These are phyloP conservation scores for Leucophenga maculata DNA, from an alignment of 2,888 invertebrate genomes.

Conservation along the genomic window DNA sequence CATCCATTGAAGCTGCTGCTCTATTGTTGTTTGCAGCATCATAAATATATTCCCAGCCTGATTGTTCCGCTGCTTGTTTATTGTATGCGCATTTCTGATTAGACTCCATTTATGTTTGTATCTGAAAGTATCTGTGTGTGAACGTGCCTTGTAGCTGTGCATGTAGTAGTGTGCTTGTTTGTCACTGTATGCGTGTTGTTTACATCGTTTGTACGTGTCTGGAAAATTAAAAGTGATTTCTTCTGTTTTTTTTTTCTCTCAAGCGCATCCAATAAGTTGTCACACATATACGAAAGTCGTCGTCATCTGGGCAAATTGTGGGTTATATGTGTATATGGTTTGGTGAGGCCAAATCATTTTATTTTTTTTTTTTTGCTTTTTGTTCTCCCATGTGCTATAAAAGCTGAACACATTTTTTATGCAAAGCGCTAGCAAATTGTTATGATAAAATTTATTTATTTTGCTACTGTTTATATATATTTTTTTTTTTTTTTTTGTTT, in stretches of 20 bases:
- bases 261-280: constrained; percentile 11
- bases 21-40: background rate
- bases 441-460: constrained; percentile 42
- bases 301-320: background rate
- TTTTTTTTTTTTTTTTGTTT: constrained; percentile 2
- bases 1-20: background rate
- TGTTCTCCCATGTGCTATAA: background rate
- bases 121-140: constrained; percentile 1
- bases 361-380: no score
- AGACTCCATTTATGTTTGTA: background rate
- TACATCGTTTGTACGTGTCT: constrained; percentile 43
- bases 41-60: constrained; percentile 19
- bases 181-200: constrained; percentile 38
- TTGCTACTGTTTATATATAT: background rate
- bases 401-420: constrained; percentile 32
- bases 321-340: background rate
- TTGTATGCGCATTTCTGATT: constrained; percentile 21
- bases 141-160: background rate
- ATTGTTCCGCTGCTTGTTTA: constrained; percentile 16
- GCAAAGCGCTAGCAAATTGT: constrained; percentile 44
- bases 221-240: constrained; percentile 37
- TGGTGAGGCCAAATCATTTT: background rate
- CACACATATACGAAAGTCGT: constrained; percentile 7
- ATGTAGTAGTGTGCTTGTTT: constrained; percentile 28
- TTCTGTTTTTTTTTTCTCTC: constrained; percentile 30